A percentile compares a stretch with the other conserved stretches of the same genome.
phyloP scores from a whole-genome alignment of 2,113 vertebrate genomes.

The Paracanthobrama guichenoti region DNA sequence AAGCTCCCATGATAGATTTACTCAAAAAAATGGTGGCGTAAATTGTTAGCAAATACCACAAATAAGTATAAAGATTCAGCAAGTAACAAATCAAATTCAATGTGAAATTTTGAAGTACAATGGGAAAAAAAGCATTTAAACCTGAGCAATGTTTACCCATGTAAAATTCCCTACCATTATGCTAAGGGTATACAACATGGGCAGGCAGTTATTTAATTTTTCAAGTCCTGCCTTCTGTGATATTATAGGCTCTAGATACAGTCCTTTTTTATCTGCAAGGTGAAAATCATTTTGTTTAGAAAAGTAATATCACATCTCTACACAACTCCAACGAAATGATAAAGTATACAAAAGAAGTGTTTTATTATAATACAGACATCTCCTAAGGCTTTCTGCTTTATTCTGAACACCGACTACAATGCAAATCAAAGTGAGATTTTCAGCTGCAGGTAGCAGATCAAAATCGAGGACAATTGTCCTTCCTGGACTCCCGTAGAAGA shows the following conservation, averaged over 20 bases:
- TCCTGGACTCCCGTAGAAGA: constrained; percentile 56
- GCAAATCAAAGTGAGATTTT: constrained; percentile 61
- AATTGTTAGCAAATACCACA: too few species aligned
- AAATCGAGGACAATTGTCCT: constrained; percentile 66
- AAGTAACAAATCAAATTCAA: too few species aligned
- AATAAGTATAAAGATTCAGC: too few species aligned
- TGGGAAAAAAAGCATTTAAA: not conserved
- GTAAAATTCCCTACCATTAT: not conserved
- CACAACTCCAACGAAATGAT: not conserved
- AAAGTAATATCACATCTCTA: not conserved
- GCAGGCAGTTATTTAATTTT: not conserved
- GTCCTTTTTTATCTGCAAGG: not conserved
- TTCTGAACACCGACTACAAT: constrained; percentile 56
- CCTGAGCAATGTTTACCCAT: not conserved
- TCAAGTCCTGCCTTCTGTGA: not conserved
- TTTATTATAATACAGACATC: constrained; percentile 7
- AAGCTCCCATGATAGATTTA: not conserved
- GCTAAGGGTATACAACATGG: not conserved
- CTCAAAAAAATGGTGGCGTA: too few species aligned
- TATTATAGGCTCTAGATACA: not conserved
- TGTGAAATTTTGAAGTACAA: too few species aligned
- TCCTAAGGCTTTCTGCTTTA: constrained; percentile 49
- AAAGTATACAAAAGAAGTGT: constrained; percentile 7
- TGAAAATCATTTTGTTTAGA: not conserved
- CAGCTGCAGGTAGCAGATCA: constrained; percentile 59